Conservation (phyloP, 2,113 vertebrate species). For the Uropsilus gracilis region DNA sequence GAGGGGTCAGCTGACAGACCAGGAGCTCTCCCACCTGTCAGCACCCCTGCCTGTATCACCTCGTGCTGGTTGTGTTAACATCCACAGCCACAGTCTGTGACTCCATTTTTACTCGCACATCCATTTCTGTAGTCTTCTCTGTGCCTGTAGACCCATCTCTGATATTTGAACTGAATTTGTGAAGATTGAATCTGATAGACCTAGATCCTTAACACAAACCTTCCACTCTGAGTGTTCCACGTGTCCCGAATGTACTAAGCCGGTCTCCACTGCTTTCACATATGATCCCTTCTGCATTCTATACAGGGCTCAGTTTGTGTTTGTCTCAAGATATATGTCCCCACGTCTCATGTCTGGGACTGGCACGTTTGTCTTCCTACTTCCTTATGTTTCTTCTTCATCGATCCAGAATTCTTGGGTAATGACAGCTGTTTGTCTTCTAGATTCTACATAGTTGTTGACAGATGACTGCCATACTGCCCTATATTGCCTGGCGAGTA, state of each 20-base stretch:
- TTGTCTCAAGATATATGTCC: slow-evolving; percentile 4
- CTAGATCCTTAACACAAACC: neutral
- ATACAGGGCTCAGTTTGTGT: neutral
- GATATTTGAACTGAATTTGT: slow-evolving; percentile 17
- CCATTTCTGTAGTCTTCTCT: neutral
- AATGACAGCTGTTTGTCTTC: neutral
- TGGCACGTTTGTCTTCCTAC: slow-evolving; percentile 40
- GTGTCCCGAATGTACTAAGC: too few relatives aligned
- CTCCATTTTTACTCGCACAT: neutral
- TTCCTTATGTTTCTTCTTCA: slow-evolving; percentile 39
- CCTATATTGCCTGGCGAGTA: neutral
- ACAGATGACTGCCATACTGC: neutral
- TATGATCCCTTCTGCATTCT: neutral
- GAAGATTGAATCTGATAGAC: neutral
- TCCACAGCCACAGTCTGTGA: neutral
- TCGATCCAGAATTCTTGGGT: neutral
- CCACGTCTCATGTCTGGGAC: slow-evolving; percentile 1
- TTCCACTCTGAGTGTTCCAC: neutral
- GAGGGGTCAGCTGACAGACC: too few relatives aligned
- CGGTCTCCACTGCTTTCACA: too few relatives aligned
- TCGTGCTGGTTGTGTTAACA: neutral
- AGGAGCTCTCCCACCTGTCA: neutral
- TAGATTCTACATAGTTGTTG: neutral
- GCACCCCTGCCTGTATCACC: rapidly evolving
- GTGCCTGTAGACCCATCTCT: neutral